Evolutionary conservation across 2,113 vertebrate genomes (phyloP).

Genomic region (Anolis sagrei): DNA sequence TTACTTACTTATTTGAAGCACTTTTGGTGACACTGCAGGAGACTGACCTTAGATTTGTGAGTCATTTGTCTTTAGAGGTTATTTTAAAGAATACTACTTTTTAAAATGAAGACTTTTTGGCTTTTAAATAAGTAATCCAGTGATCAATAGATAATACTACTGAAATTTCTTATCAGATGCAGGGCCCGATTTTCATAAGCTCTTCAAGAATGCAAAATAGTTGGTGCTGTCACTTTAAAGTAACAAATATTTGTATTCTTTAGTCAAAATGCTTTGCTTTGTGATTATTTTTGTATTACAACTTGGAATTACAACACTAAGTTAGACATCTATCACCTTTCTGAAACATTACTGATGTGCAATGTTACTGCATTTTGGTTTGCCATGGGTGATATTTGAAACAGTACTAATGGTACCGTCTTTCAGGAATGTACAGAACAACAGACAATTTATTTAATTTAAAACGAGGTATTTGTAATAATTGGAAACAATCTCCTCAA

Average conservation of each 20-base stretch:
- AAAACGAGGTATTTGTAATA: slow-evolving; percentile 69
- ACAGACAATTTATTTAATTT: slow-evolving; percentile 61
- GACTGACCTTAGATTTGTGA: slow-evolving; percentile 38
- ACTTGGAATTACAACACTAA: slow-evolving; percentile 67
- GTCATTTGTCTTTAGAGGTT: slow-evolving; percentile 49
- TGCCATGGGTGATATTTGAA: slow-evolving; percentile 38
- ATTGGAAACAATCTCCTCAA: slow-evolving; percentile 59
- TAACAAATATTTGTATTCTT: slow-evolving; percentile 60
- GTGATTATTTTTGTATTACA: slow-evolving; percentile 73
- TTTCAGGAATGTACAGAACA: slow-evolving; percentile 67
- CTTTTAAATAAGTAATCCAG: slow-evolving; percentile 62
- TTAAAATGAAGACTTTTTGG: slow-evolving; percentile 24
- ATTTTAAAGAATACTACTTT: slow-evolving; percentile 41
- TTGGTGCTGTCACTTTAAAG: slow-evolving; percentile 65
- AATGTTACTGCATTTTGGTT: slow-evolving; percentile 68
- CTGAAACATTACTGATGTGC: slow-evolving; percentile 63
- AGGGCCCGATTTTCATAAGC: slow-evolving; percentile 73
- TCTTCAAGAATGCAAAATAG: slow-evolving; percentile 59
- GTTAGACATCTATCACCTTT: slow-evolving; percentile 65
- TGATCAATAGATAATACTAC: slow-evolving; percentile 64
- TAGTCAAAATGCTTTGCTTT: slow-evolving; percentile 59
- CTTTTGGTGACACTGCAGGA: slow-evolving; percentile 26
- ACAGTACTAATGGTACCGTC: slow-evolving; percentile 58
- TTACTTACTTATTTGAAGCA: background rate
- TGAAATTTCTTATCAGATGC: slow-evolving; percentile 63